These are phyloP conservation scores for Pristionchus japonicus DNA, from an alignment of 2,888 invertebrate genomes.

Conservation along the genomic window DNA sequence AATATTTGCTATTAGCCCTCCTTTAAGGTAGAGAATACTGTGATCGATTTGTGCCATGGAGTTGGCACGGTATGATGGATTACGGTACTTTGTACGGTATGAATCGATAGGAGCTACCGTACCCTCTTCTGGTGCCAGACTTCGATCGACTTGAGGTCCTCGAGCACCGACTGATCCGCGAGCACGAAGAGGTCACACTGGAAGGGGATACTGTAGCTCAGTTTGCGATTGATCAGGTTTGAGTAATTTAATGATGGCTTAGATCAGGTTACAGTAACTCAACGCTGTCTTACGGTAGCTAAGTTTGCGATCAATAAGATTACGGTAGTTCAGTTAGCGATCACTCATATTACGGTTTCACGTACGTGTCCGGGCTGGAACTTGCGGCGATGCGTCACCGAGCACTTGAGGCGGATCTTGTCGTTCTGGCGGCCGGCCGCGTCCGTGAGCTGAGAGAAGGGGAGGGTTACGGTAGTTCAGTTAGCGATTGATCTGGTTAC, in stretches of 20 bases:
- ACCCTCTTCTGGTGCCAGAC: slow-evolving; percentile 51
- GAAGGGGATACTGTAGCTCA: background rate
- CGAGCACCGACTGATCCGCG: slow-evolving; percentile 49
- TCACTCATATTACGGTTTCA: too few species aligned
- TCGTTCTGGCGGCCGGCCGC: slow-evolving; percentile 49
- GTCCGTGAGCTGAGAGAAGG: slow-evolving; percentile 50
- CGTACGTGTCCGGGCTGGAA: slow-evolving; percentile 56
- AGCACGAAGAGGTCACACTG: slow-evolving; percentile 55
- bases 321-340: background rate
- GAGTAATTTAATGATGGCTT: background rate
- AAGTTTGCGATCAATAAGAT: too few species aligned
- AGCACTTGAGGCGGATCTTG: slow-evolving; percentile 56
- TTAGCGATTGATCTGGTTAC: background rate
- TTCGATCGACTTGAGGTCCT: slow-evolving; percentile 50
- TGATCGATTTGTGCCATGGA: too few species aligned
- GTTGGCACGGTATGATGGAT: too few species aligned
- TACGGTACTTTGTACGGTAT: background rate
- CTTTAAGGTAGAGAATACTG: too few species aligned
- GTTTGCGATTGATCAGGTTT: too few species aligned
- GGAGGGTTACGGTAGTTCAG: background rate
- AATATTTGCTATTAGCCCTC: too few species aligned
- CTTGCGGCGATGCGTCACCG: slow-evolving; percentile 53
- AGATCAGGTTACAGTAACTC: background rate
- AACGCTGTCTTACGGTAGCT: background rate
- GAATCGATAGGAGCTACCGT: background rate